Base-by-base conservation (phyloP, 2,797 vertebrate species). In the Typhlichthys subterraneus region DNA sequence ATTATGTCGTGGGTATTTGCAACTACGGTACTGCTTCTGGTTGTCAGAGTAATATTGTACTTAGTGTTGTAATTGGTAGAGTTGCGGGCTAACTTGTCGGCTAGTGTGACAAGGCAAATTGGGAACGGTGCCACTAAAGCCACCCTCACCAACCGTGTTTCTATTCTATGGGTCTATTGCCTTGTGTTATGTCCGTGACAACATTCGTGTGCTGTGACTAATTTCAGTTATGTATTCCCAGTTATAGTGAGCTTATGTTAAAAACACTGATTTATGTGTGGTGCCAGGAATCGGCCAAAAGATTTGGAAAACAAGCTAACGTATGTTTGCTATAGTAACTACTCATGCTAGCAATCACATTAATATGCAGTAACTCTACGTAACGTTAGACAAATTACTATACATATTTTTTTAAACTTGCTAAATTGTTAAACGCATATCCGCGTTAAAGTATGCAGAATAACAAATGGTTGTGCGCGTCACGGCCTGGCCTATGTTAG, bases 91-190 rank as follows among this genome's bases (percentile, higher is more conserved):
- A 62, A 53, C 8, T 45, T 71, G 80, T 83, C 73, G 85, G 79
- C 70, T 71, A 66, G 46, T 76, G 84, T 89, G 86, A 90, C 89
- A 85, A 54, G 78, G 87, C 87, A 82, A 46, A 76, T 79, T 79
- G 13, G 80, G 54, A 59, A 65, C 67, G 78, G 50, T 13, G 15
- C 14, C 62, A 33, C 13, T 42, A 15, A 2, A 15, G 12, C 12
- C 13, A 6, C 23, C 17, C 13, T 29, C 14, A 46, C 10, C 52
- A 55, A 19, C 1, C 12, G 46, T 8, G 13, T 2, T 56, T 15
- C 0, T 1, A 2, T 23, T 23, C 3, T 23, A 3, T 49, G 47
- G 17, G 17, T 52, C 0, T 1, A 38, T 19, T 45, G 5, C 1
- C 1, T 31, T 0, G 0, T 10, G 1, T 29, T 0, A 42, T 31